These are phyloP conservation scores for Spinibarbus caldwelli DNA, from an alignment of 2,797 vertebrate species.

Conservation along the genomic window DNA sequence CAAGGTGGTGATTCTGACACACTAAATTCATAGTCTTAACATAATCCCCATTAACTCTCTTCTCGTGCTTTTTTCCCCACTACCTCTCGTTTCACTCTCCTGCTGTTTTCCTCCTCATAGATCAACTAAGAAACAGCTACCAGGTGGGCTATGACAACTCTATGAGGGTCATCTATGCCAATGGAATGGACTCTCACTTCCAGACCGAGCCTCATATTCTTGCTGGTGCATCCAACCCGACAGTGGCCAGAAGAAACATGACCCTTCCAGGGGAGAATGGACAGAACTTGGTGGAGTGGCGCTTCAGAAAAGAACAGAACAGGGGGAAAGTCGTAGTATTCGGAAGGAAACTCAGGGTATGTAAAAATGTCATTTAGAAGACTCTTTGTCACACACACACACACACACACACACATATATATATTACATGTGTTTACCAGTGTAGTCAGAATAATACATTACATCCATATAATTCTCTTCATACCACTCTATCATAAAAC, in stretches of 20 bases:
- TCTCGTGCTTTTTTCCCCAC: background rate
- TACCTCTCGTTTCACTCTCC: background rate
- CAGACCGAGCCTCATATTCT: constrained; percentile 96
- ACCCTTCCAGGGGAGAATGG: constrained; percentile 95
- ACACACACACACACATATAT: too few relatives aligned
- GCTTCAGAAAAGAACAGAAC: constrained; percentile 95
- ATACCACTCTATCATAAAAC: background rate
- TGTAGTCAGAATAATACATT: background rate
- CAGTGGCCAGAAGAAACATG: constrained; percentile 95
- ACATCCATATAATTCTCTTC: background rate
- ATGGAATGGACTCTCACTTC: constrained; percentile 94
- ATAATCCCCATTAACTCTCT: background rate
- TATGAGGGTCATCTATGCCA: constrained; percentile 92
- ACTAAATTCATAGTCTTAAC: background rate
- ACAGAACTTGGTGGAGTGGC: constrained; percentile 97
- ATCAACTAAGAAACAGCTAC: constrained; percentile 95
- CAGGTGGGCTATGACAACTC: constrained; percentile 95
- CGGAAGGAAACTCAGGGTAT: constrained; percentile 94
- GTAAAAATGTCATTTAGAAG: constrained; percentile 50
- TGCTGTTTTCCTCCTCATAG: constrained; percentile 69
- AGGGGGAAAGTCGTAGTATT: constrained; percentile 95
- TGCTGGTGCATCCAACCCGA: constrained; percentile 93
- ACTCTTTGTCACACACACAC: too few relatives aligned
- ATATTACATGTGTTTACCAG: background rate
- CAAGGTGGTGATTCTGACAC: constrained; percentile 16